phyloP scores from a whole-genome alignment of 92 coral and sea anemone species.

The Ricordea florida region DNA sequence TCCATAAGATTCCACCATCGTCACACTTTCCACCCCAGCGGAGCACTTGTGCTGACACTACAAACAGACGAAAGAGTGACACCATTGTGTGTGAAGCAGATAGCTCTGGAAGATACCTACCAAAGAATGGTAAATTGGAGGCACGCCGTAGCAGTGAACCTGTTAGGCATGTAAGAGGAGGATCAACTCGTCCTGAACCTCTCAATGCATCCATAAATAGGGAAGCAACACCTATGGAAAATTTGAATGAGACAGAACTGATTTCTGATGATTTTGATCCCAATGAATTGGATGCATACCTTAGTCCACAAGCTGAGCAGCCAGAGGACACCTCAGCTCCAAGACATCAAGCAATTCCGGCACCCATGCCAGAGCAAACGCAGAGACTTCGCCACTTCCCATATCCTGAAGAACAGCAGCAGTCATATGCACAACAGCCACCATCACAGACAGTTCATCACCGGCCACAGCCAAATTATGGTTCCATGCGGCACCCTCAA shows the following conservation, averaged over 20 bases:
- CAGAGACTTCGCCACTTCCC: slow-evolving; percentile 91
- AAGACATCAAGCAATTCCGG: neutral
- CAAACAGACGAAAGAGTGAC: slow-evolving; percentile 90
- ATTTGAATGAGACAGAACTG: slow-evolving; percentile 75
- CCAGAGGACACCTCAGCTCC: slow-evolving; percentile 8
- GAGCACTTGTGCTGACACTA: slow-evolving; percentile 19
- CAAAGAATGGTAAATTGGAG: slow-evolving; percentile 66
- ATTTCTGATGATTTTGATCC: slow-evolving; percentile 68
- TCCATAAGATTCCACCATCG: slow-evolving; percentile 78
- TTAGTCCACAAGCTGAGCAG: slow-evolving; percentile 51
- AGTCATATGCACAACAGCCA: slow-evolving; percentile 38
- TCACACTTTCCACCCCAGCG: slow-evolving; percentile 58
- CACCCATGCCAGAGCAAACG: slow-evolving; percentile 68
- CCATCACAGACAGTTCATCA: slow-evolving; percentile 81
- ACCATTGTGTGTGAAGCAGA: slow-evolving; percentile 98
- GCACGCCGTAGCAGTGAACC: slow-evolving; percentile 97
- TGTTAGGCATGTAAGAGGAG: slow-evolving; percentile 63
- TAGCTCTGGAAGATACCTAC: slow-evolving; percentile 84
- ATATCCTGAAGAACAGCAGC: slow-evolving; percentile 68
- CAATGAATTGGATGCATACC: slow-evolving; percentile 75
- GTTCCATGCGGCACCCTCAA: slow-evolving; percentile 23
- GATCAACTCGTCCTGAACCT: slow-evolving; percentile 49
- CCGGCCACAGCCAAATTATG: slow-evolving; percentile 59
- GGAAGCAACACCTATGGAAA: slow-evolving; percentile 34
- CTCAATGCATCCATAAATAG: slow-evolving; percentile 38